Evolutionary conservation across 2,797 vertebrate genomes (phyloP), one percentile per base, ranked within the genome.

Genomic region (Darevskia mixta): DNA sequence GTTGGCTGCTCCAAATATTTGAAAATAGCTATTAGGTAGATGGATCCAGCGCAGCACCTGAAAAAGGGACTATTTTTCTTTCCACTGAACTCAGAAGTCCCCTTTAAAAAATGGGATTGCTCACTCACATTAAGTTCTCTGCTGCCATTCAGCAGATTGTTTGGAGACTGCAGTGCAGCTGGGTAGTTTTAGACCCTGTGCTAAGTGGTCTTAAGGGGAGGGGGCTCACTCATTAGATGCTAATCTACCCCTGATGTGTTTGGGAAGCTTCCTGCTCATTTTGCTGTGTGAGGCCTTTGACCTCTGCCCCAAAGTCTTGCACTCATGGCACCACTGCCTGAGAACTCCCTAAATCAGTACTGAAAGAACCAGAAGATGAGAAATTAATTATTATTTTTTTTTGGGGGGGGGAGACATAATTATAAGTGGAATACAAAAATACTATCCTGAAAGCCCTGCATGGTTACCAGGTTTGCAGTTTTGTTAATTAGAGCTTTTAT

Each of bases 321-420:
- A 55, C 13, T 55, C 5, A 2, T 64, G 18, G 61, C 20, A 8
- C 1, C 61, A 18, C 6, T 64, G 61, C 20, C 7, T 64, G 17
- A 64, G 61, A 64, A 64, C 61, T n/a, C 17, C 66, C 20, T 29
- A 61, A 35, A 29, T 5, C 29, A 15, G 13, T 61, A 43, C 29
- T 25, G 1, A 1, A 29, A 43, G 55, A 82, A 61, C 11, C 0
- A 0, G 0, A 20, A 15, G 8, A 20, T 75, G 41, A 76, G 71
- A 32, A 87, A 18, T 0, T 7, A 71, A 49, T n/a, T n/a, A n/a
- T n/a, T n/a, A 41, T 41, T 38, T 72, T 41, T 41, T 41, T 41
- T 55, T 1, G 49, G 77, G 55, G 5, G 20, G n/a, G 0, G 8
- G 15, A 55, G 49, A 82, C 13, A 61, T 0, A 0, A 18, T 0